Base-by-base conservation (phyloP, 1,140 invertebrate genomes). In the Orchesella cincta region DNA sequence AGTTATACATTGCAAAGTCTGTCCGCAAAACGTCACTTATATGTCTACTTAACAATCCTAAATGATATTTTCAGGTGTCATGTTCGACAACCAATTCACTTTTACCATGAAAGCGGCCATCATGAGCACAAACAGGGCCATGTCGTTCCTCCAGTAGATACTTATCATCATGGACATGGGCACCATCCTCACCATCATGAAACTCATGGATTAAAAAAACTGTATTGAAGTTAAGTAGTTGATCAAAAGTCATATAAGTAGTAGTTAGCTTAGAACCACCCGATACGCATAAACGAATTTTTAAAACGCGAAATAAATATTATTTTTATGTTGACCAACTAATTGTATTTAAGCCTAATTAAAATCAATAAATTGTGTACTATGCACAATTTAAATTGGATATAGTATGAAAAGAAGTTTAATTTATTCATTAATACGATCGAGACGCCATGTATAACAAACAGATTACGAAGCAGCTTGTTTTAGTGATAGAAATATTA, bases 51-150 rank as follows among this genome's bases (percentile, higher is more conserved):
- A 57, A 57, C 14, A 16, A 18, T 57, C 26, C 5, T 57, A 57
- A 16, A 57, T 57, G 54, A 5, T n/a, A n/a, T 57, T 67, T 67
- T 31, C n/a, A 67, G 62, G n/a, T 81, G 80, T 35, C 80, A 81
- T 39, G 57, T 81, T 5, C 29, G 36, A 29, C 76, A 79, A 26
- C 76, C 76, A 72, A 57, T 51, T 1, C 80, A 81, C 72, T 77
- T 67, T 28, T 74, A 78, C 35, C 76, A 78, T 3, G 71, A 77
- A n/a, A 72, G 33, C 54, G 73, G 64, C 29, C 71, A 28, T 46
- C 71, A 73, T 73, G 33, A 73, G 16, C 35, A 39, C 5, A 73
- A 36, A 26, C 71, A 46, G 2, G 67, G 67, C 16, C 29, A 36
- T 71, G 29, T 71, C 5, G 71, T 73, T 31, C 36, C 71, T 12